Evolutionary conservation across 2,113 vertebrate species (phyloP).

Genomic region (Lycaon pictus): DNA sequence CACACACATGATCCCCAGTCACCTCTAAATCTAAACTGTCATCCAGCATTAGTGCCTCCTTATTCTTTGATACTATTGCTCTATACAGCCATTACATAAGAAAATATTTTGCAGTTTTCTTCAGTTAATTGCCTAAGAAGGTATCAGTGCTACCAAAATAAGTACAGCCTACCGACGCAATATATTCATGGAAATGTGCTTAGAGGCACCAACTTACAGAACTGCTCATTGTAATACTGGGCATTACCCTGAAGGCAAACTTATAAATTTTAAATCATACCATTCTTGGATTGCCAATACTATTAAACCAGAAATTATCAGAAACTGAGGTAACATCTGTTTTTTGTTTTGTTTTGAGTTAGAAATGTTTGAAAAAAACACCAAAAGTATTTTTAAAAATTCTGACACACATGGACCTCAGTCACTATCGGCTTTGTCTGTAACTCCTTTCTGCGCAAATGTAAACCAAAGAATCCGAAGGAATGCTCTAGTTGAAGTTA

Average conservation of each 20-base stretch:
- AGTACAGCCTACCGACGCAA: conserved; percentile 86
- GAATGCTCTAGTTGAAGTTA: conserved; percentile 61
- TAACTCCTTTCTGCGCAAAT: conserved; percentile 74
- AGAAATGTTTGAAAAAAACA: conserved; percentile 83
- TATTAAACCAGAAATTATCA: conserved; percentile 78
- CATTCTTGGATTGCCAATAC: conserved; percentile 71
- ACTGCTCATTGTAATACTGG: conserved; percentile 74
- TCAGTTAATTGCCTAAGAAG: conserved; percentile 85
- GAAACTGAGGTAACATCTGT: conserved; percentile 82
- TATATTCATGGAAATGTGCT: conserved; percentile 83
- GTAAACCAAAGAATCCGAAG: conserved; percentile 77
- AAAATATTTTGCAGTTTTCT: conserved; percentile 88
- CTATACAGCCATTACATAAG: conserved; percentile 88
- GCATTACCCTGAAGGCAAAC: conserved; percentile 72
- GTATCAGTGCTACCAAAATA: conserved; percentile 87
- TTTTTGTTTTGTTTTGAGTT: conserved; percentile 68
- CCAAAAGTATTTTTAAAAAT: conserved; percentile 79
- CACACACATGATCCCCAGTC: conserved; percentile 76
- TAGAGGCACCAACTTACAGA: conserved; percentile 71
- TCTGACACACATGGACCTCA: conserved; percentile 60
- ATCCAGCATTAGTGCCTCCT: conserved; percentile 82
- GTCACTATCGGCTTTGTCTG: conserved; percentile 54
- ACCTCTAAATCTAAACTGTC: conserved; percentile 72
- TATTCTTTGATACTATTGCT: conserved; percentile 85
- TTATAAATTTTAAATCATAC: conserved; percentile 67